A percentile compares a stretch with the other conserved stretches of the same genome.
Conservation (phyloP, 2,888 invertebrate genomes). For the Drosophila acutilabella region DNA sequence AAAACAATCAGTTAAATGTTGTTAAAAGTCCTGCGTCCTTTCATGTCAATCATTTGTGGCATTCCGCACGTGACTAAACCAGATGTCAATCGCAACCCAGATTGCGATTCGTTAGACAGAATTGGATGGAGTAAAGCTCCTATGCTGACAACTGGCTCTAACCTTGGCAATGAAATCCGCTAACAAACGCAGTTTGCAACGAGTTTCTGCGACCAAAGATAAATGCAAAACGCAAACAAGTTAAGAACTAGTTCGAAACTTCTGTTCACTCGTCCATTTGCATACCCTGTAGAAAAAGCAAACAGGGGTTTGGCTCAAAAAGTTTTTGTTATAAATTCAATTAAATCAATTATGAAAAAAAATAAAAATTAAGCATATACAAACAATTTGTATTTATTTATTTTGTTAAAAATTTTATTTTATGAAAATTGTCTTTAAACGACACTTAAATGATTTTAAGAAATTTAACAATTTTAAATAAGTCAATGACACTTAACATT, state of each 20-base stretch:
- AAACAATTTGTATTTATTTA: too few relatives aligned
- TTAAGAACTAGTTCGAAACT: conserved; percentile 4
- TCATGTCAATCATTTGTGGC: conserved; percentile 46
- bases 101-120: not conserved
- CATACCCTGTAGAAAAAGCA: not conserved
- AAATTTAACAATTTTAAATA: too few relatives aligned
- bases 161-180: conserved; percentile 17
- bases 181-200: conserved; percentile 19
- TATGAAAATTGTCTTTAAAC: too few relatives aligned
- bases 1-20: conserved; percentile 5
- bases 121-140: conserved; percentile 17
- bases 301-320: not conserved
- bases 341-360: too few relatives aligned
- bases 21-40: conserved; percentile 17
- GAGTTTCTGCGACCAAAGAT: conserved; percentile 22
- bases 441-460: too few relatives aligned
- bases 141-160: conserved; percentile 1
- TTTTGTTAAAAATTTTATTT: too few relatives aligned
- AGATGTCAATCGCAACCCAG: conserved; percentile 4
- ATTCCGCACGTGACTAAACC: conserved; percentile 39
- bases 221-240: conserved; percentile 24
- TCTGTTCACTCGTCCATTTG: not conserved
- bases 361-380: too few relatives aligned
- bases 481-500: too few relatives aligned
- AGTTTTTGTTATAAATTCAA: too few relatives aligned